Percentiles rank a stretch among this genome's conserved stretches.
phyloP scores from a whole-genome alignment of 2,113 vertebrate genomes.

The Sinocyclocheilus grahami region DNA sequence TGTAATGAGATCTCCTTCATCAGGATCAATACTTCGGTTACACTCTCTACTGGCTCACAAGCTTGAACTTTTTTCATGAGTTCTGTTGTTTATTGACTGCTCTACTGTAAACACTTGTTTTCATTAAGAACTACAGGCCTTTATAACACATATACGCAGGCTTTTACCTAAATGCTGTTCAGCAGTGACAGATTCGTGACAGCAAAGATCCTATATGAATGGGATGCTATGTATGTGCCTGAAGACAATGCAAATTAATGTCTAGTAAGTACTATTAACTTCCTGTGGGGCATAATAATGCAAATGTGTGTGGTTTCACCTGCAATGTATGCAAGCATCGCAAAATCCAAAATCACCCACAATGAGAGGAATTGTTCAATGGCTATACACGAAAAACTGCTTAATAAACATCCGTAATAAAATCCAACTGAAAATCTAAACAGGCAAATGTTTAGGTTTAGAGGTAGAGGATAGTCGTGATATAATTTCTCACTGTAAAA shows the following conservation, averaged over 20 bases:
- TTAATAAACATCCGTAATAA: too few relatives aligned
- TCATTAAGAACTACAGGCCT: neutral
- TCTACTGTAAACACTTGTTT: too few relatives aligned
- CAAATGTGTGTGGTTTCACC: constrained; percentile 22
- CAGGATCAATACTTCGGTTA: constrained; percentile 4
- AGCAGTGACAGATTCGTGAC: neutral
- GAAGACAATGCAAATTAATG: neutral
- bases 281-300: neutral
- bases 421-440: too few relatives aligned
- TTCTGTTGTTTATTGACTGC: too few relatives aligned
- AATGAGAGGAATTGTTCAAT: neutral
- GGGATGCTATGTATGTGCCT: neutral
- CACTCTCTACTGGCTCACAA: neutral
- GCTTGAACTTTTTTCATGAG: neutral
- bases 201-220: neutral
- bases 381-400: too few relatives aligned
- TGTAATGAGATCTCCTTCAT: constrained; percentile 20
- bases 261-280: neutral
- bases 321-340: neutral
- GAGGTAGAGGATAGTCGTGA: too few relatives aligned
- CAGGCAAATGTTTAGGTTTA: too few relatives aligned
- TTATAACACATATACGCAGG: neutral
- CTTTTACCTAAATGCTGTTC: neutral
- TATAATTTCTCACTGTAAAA: too few relatives aligned
- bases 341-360: neutral